These are phyloP conservation scores for Cacatua alba DNA, from an alignment of 2,113 vertebrate species.

Conservation along the genomic window DNA sequence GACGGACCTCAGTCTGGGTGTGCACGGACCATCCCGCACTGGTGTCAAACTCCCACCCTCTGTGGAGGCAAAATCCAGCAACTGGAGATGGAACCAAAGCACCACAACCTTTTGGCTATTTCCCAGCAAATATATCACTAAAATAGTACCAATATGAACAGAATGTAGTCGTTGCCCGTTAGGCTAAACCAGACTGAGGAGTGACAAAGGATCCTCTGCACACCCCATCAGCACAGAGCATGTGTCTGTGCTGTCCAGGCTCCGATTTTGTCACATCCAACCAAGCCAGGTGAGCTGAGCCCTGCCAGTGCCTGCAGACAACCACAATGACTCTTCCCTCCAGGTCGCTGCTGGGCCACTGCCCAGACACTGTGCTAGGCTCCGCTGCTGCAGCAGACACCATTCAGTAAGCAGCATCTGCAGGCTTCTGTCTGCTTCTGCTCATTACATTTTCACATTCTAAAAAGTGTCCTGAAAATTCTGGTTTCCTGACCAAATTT, in stretches of 20 bases:
- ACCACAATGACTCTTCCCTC: rapidly evolving
- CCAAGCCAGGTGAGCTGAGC: background rate
- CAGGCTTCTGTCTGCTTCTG: background rate
- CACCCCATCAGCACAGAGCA: background rate
- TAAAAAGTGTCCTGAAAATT: background rate
- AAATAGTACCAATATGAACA: rapidly evolving
- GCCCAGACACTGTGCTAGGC: background rate
- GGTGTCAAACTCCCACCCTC: constrained; percentile 92
- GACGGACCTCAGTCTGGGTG: constrained; percentile 91
- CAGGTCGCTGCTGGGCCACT: background rate
- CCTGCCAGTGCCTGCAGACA: background rate
- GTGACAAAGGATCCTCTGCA: background rate
- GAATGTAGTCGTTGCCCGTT: rapidly evolving
- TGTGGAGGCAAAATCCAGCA: background rate
- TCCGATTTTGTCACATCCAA: background rate
- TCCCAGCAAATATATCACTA: rapidly evolving
- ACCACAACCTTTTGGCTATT: rapidly evolving
- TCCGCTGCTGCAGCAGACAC: background rate
- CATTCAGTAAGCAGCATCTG: background rate
- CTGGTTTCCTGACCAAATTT: background rate
- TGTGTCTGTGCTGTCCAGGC: rapidly evolving
- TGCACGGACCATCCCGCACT: constrained; percentile 88
- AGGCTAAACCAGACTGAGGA: rapidly evolving
- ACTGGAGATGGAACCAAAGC: rapidly evolving
- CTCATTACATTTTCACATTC: background rate